Base-by-base conservation (phyloP, 1,140 invertebrate genomes). In the Lordiphosa mommai region DNA sequence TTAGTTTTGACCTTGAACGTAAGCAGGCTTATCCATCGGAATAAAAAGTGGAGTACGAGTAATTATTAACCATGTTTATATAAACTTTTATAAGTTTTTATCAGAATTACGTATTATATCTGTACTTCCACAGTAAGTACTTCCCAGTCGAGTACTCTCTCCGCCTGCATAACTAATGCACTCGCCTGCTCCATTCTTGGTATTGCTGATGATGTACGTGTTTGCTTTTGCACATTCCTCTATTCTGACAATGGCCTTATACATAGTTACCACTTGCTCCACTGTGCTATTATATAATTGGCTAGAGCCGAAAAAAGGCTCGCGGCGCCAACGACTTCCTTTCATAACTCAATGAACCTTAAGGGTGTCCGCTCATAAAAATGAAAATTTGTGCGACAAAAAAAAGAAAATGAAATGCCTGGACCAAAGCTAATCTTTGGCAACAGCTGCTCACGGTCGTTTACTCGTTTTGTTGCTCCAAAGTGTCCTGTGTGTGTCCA, bases 311-410 rank as follows among this genome's bases (percentile, higher is more conserved):
- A 29, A 37, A 37, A 27, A 48, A 12, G 52, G 50, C 57, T 30
- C 33, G 44, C 33, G 64, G 63, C 46, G 51, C 51, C 61, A 33
- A 30, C 14, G 27, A 47, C n/a, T 13, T 47, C 44, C 44, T 47
- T 32, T 47, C 29, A 23, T 30, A 30, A 47, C 13, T 47, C 27
- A 14, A 30, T 47, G 29, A 12, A 9, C 40, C 27, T 43, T 13
- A 43, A 43, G 40, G 20, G 38, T 23, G n/a, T 7, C 12, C 17
- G 33, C 57, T 73, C 65, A 82, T 82, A 82, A 80, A 82, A 74
- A 82, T 82, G 76, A 80, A 80, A 80, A 80, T 80, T 80, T 80
- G 74, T 80, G 74, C 74, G 65, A 80, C 74, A 79, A 63, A 79
- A 47, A 32, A 63, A 30, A 29, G 16, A 30, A 47, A 40, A 13